Conservation (phyloP, 2,113 vertebrate genomes). For the Strix uralensis region DNA sequence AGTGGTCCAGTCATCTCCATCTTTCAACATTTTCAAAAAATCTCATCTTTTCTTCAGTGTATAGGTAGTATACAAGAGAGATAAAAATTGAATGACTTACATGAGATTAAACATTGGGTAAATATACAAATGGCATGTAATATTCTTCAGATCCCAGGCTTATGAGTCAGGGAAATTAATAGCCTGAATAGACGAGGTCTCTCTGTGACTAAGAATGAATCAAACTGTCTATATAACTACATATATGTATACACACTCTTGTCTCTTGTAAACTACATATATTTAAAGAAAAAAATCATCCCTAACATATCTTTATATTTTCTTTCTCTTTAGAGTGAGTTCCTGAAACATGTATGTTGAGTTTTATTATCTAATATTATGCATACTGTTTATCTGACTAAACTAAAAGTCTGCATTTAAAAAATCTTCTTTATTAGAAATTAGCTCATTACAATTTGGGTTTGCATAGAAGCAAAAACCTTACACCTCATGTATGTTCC, state of each 20-base stretch:
- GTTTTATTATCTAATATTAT: not conserved
- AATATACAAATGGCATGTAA: not conserved
- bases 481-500: not conserved
- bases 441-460: not conserved
- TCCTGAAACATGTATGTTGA: not conserved
- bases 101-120: not conserved
- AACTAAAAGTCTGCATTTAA: not conserved
- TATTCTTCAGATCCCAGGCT: not conserved
- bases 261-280: not conserved
- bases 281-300: not conserved
- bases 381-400: not conserved
- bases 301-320: not conserved
- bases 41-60: not conserved
- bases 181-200: not conserved
- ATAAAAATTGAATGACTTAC: not conserved
- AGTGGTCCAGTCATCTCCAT: not conserved
- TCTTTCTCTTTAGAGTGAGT: not conserved
- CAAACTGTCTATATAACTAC: not conserved
- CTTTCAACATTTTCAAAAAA: not conserved
- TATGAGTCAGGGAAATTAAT: not conserved
- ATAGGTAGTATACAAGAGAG: not conserved
- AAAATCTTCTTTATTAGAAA: not conserved
- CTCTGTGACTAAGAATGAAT: not conserved
- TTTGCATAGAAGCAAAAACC: not conserved
- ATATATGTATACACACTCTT: too few relatives aligned